Percentiles rank a stretch among this genome's conserved stretches.
phyloP scores from a whole-genome alignment of 2,888 invertebrate species.

The Aleiodes alternator region DNA sequence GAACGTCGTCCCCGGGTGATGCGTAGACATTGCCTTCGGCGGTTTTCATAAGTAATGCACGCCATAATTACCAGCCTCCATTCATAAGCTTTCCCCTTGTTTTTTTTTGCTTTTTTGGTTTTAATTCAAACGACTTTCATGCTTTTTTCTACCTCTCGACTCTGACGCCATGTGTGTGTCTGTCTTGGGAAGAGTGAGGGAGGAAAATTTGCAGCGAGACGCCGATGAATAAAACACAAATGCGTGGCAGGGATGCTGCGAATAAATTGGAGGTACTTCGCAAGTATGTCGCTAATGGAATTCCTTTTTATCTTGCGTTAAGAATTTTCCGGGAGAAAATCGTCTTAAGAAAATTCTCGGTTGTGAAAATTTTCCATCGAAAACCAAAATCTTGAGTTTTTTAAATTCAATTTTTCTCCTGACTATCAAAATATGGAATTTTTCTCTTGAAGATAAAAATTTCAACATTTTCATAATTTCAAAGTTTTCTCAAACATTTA shows the following conservation, averaged over 20 bases:
- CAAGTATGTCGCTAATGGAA: too few species aligned
- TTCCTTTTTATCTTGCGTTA: too few species aligned
- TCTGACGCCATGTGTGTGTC: constrained; percentile 7
- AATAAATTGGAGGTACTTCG: too few species aligned
- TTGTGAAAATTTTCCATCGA: too few species aligned
- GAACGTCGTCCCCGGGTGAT: constrained; percentile 12
- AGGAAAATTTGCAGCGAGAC: constrained; percentile 36
- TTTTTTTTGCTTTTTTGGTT: constrained; percentile 57
- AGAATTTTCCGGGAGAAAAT: too few species aligned
- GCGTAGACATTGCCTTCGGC: constrained; percentile 55
- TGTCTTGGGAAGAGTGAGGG: constrained; percentile 18
- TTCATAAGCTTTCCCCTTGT: constrained; percentile 66
- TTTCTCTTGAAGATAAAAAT: neutral
- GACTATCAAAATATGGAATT: neutral
- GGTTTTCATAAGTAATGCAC: constrained; percentile 69
- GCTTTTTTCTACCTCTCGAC: constrained; percentile 26
- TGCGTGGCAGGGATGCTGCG: neutral
- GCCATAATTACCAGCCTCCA: constrained; percentile 68
- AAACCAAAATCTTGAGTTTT: too few species aligned
- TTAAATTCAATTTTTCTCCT: too few species aligned
- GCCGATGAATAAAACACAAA: constrained; percentile 66
- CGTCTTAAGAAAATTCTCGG: too few species aligned
- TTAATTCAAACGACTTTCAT: constrained; percentile 19
- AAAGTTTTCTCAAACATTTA: too few species aligned
- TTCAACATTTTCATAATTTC: neutral